A percentile compares a stretch with the other conserved stretches of the same genome.
phyloP scores from a whole-genome alignment of 2,888 invertebrate genomes.

The Aphodius sticticus region DNA sequence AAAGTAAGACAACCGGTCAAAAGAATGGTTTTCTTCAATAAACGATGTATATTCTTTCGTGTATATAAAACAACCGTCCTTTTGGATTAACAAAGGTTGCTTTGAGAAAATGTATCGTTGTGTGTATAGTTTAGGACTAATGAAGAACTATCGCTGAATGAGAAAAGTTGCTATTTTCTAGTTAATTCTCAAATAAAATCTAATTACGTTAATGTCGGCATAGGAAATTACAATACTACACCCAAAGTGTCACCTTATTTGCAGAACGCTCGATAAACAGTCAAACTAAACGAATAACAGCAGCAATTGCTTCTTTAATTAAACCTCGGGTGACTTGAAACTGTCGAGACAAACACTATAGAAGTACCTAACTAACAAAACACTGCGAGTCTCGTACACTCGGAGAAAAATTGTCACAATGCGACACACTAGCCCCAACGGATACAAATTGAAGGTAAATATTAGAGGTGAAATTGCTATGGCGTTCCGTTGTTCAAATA shows the following conservation, averaged over 20 bases:
- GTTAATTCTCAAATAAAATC: too few species aligned
- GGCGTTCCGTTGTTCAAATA: neutral
- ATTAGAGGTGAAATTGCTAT: neutral
- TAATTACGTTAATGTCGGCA: too few species aligned
- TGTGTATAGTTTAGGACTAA: too few species aligned
- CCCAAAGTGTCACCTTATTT: neutral
- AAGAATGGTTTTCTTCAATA: too few species aligned
- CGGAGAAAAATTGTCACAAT: conserved; percentile 4
- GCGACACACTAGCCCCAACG: neutral
- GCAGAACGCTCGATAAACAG: neutral
- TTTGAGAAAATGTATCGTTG: too few species aligned
- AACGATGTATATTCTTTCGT: too few species aligned
- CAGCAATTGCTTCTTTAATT: neutral
- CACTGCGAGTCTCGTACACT: neutral
- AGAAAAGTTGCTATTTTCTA: too few species aligned
- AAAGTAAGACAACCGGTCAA: too few species aligned
- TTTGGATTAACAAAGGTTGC: too few species aligned
- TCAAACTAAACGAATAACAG: neutral
- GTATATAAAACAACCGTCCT: too few species aligned
- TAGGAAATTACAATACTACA: too few species aligned
- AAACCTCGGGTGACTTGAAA: neutral
- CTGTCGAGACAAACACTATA: neutral
- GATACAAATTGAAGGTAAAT: neutral
- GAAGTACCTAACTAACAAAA: neutral
- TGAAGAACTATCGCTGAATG: too few species aligned